phyloP scores from a whole-genome alignment of 2,797 vertebrate genomes.

The Myiotriccus ornatus region DNA sequence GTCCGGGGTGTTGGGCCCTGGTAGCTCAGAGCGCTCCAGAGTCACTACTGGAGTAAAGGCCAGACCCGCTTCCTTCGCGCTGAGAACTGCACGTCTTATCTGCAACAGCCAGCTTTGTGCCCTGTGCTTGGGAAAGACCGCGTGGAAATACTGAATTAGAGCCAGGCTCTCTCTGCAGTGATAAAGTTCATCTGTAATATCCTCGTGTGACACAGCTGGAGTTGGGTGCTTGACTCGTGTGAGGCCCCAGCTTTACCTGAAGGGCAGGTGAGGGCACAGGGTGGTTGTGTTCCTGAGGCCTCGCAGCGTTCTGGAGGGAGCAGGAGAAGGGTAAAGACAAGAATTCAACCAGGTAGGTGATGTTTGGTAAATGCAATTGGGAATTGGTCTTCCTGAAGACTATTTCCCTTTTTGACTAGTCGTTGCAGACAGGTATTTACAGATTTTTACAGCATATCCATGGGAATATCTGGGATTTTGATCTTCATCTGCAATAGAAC shows the following conservation, averaged over 20 bases:
- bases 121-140: neutral
- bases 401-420: neutral
- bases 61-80: neutral
- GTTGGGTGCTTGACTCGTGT: accelerated
- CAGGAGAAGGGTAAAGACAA: neutral
- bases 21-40: accelerated
- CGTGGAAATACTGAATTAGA: accelerated
- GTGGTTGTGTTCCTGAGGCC: accelerated
- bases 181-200: neutral
- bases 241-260: neutral
- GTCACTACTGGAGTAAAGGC: neutral
- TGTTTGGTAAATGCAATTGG: neutral
- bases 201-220: accelerated
- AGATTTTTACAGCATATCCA: neutral
- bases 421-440: accelerated
- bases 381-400: neutral
- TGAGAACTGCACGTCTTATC: accelerated
- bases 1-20: neutral
- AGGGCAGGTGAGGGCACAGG: accelerated
- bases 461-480: neutral
- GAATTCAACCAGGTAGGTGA: neutral
- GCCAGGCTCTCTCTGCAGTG: neutral
- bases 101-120: accelerated
- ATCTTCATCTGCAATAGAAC: neutral
- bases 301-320: neutral